Conservation (phyloP, 1,140 invertebrate species). For the Apolygus lucorum region DNA sequence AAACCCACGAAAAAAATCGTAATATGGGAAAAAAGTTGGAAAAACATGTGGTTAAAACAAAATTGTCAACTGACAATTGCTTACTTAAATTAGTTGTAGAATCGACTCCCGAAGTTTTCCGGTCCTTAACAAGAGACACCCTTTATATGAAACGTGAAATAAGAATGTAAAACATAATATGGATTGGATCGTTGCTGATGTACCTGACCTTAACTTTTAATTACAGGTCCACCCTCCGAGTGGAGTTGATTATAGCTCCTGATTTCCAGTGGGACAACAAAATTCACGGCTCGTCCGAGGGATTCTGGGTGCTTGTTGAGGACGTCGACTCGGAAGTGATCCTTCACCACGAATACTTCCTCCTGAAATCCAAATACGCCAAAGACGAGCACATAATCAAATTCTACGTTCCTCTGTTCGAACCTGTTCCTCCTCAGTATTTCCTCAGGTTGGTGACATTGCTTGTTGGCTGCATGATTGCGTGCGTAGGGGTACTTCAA, state of each 20-base stretch:
- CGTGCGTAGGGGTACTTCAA: too few relatives aligned
- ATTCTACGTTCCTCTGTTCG: conserved; percentile 97
- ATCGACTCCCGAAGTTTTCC: too few relatives aligned
- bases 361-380: conserved; percentile 90
- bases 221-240: conserved; percentile 72
- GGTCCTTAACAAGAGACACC: too few relatives aligned
- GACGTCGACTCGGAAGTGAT: conserved; percentile 95
- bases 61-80: too few relatives aligned
- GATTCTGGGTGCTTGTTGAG: conserved; percentile 98
- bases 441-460: conserved; percentile 65
- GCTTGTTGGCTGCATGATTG: background rate
- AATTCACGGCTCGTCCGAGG: conserved; percentile 88
- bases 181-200: too few relatives aligned
- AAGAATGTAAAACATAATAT: too few relatives aligned
- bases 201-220: too few relatives aligned
- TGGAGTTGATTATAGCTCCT: conserved; percentile 96
- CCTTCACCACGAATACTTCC: conserved; percentile 95
- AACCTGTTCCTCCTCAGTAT: conserved; percentile 96
- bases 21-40: too few relatives aligned
- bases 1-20: too few relatives aligned
- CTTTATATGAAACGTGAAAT: too few relatives aligned
- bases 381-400: conserved; percentile 93
- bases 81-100: too few relatives aligned
- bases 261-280: conserved; percentile 99
- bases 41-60: too few relatives aligned